phyloP scores from a whole-genome alignment of 2,888 invertebrate species.

The Odiellus spinosus region DNA sequence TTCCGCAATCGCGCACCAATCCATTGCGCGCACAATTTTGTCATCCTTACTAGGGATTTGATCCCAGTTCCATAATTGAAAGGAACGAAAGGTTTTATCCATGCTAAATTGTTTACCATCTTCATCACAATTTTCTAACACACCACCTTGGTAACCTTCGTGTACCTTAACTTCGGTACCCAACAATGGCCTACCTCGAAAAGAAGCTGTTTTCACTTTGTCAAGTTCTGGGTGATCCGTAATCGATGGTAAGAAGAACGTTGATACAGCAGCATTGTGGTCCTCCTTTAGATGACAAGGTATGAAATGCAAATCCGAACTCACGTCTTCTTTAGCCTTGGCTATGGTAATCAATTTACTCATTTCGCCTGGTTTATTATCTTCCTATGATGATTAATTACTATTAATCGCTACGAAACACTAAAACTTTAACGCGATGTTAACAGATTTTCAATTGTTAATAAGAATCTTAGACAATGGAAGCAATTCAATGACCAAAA shows the following conservation, averaged over 20 bases:
- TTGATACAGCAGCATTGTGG: constrained; percentile 6
- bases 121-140: constrained; percentile 6
- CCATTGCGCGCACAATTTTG: constrained; percentile 4
- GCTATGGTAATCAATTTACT: too few species aligned
- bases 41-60: constrained; percentile 8
- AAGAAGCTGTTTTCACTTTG: not conserved
- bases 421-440: too few species aligned
- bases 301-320: constrained; percentile 5
- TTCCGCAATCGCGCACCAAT: constrained; percentile 10
- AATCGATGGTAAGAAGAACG: constrained; percentile 8
- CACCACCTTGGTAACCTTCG: constrained; percentile 7
- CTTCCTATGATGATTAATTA: too few species aligned
- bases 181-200: constrained; percentile 9
- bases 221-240: not conserved
- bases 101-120: constrained; percentile 1
- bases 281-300: constrained; percentile 10
- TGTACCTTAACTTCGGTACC: constrained; percentile 10
- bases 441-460: too few species aligned
- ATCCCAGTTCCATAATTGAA: constrained; percentile 14
- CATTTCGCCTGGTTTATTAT: too few species aligned
- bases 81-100: constrained; percentile 5
- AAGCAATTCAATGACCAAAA: too few species aligned
- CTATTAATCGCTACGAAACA: too few species aligned
- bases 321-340: too few species aligned
- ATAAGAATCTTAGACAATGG: too few species aligned